These are phyloP conservation scores for Scaptomyza hsui DNA, from an alignment of 1,140 invertebrate genomes.

Conservation along the genomic window DNA sequence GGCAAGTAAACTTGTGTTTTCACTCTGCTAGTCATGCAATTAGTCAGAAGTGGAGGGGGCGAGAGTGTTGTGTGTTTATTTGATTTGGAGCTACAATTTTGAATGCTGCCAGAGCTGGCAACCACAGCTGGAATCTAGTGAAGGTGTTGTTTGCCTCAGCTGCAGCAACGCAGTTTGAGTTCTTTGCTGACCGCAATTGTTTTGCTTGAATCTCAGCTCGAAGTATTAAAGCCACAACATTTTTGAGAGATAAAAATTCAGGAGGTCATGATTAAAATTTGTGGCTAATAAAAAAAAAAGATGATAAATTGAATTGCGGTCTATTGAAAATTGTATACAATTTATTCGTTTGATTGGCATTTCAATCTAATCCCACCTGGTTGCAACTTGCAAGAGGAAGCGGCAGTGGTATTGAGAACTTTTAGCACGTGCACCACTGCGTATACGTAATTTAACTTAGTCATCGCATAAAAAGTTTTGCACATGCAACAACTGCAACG, in stretches of 20 bases:
- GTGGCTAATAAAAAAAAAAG: conserved; percentile 41
- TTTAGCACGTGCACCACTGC: conserved; percentile 51
- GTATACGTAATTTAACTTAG: conserved; percentile 61
- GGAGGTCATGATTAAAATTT: conserved; percentile 48
- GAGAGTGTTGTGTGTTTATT: neutral
- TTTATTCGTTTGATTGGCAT: conserved; percentile 28
- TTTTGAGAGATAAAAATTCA: too few species aligned
- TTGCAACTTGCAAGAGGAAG: conserved; percentile 5
- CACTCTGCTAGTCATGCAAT: conserved; percentile 15
- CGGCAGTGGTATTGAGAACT: conserved; percentile 30
- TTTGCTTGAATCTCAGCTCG: conserved; percentile 10
- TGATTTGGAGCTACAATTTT: conserved; percentile 1
- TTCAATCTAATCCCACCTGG: conserved; percentile 13
- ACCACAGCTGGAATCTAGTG: conserved; percentile 9
- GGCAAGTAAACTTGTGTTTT: neutral
- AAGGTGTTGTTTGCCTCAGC: conserved; percentile 11
- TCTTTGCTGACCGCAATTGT: conserved; percentile 23
- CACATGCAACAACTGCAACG: conserved; percentile 25
- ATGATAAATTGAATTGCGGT: conserved; percentile 9
- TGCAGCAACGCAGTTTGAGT: conserved; percentile 1
- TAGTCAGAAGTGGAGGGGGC: conserved; percentile 10
- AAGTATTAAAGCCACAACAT: conserved; percentile 8
- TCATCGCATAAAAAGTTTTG: conserved; percentile 47
- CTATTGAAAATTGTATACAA: conserved; percentile 6
- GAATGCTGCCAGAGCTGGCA: neutral